Base-by-base conservation (phyloP, 1,140 invertebrate species). In the Macrobrachium nipponense region DNA sequence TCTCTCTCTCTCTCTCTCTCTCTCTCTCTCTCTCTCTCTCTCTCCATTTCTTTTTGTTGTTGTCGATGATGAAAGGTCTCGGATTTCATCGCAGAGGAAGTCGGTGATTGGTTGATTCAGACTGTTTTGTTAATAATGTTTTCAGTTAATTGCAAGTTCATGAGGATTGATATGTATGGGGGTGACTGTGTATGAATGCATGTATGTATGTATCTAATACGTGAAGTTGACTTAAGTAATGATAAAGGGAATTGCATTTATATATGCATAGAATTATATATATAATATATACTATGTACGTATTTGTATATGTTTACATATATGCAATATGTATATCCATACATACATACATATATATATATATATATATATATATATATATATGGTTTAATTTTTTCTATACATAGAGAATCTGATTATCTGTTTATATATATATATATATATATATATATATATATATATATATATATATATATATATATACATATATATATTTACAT, bases 401-500 rank as follows among this genome's bases (percentile, higher is more conserved):
- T 36, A 36, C 27, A 2, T 36, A 36, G 27, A 36, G 27, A 36
- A 36, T 36, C 27, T 36, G 27, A 2, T 36, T 1, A 36, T 36
- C 4, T 36, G 27, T 36, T 36, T 79, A 61, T 79, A 61, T 79
- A 23, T 61, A 62, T 61, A 23, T 77, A n/a, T 58, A 77, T 77
- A 60, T 77, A 58, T 18, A 59, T 1, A 77, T 60, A 77, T 18
- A 60, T 78, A 78, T 78, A 61, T 61, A 78, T 78, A 27, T 78
- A 61, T 61, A 61, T 78, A 61, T 78, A 61, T 78, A 61, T 61
- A 36, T 78, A 61, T 78, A 61, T 78, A 61, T 78, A 36, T 59
- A 78, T 78, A 61, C 60, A 27, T 78, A 60, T 61, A 80, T 80
- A 44, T 64, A n/a, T n/a, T n/a, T n/a, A n/a, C n/a, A n/a, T n/a